phyloP scores from a whole-genome alignment of 2,888 invertebrate genomes.

The Drosophila diplacantha region DNA sequence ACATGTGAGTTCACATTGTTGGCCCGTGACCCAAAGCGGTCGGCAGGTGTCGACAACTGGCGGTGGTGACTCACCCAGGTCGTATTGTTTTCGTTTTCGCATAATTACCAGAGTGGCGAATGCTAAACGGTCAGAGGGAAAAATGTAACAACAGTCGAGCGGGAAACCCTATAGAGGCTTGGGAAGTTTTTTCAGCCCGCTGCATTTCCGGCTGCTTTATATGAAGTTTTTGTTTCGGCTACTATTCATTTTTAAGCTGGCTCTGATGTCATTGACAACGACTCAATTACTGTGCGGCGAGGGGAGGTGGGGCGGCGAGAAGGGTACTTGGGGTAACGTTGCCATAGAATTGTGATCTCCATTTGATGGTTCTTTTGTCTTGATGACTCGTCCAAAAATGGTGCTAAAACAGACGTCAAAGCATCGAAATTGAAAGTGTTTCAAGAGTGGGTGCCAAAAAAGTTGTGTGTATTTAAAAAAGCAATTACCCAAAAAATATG shows the following conservation, averaged over 20 bases:
- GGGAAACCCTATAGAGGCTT: conserved; percentile 54
- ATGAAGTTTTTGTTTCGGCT: conserved; percentile 40
- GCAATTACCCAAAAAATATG: conserved; percentile 56
- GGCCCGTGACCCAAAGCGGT: conserved; percentile 65
- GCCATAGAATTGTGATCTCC: conserved; percentile 30
- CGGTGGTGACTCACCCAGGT: conserved; percentile 57
- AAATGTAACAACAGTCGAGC: conserved; percentile 65
- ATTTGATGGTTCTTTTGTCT: conserved; percentile 53
- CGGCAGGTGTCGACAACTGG: conserved; percentile 64
- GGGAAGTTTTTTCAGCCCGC: conserved; percentile 37
- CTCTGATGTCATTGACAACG: conserved; percentile 62
- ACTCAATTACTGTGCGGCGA: conserved; percentile 47
- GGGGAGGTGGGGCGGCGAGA: neutral
- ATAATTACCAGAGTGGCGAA: conserved; percentile 58
- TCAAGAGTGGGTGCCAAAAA: conserved; percentile 32
- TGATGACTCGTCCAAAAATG: conserved; percentile 59
- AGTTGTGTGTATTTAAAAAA: conserved; percentile 12
- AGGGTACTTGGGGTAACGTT: conserved; percentile 30
- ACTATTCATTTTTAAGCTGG: conserved; percentile 23
- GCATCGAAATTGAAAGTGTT: conserved; percentile 34
- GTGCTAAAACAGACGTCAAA: conserved; percentile 58
- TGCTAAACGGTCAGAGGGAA: conserved; percentile 36
- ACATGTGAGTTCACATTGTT: conserved; percentile 69
- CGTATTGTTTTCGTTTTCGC: conserved; percentile 63
- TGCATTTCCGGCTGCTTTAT: conserved; percentile 60